phyloP scores from a whole-genome alignment of 2,888 invertebrate genomes.

The Diarsia dahlii region DNA sequence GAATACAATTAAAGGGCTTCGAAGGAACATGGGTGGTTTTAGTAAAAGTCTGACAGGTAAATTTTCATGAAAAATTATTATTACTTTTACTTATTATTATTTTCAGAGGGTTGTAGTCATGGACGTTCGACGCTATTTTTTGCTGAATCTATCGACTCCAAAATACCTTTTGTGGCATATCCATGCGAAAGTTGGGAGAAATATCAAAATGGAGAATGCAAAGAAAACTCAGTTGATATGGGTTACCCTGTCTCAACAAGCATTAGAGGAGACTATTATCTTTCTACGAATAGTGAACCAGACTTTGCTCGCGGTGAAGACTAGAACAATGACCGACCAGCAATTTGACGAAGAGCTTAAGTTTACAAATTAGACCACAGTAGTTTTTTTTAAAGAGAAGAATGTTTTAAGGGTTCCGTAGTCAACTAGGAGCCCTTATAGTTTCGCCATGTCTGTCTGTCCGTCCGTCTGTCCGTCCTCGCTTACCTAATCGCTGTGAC shows the following conservation, averaged over 20 bases:
- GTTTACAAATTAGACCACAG: background rate
- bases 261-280: constrained; percentile 90
- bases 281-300: constrained; percentile 90
- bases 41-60: no score
- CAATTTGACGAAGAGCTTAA: background rate
- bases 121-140: constrained; percentile 92
- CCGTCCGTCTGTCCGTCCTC: no score
- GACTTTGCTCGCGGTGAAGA: constrained; percentile 87
- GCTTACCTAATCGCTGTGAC: no score
- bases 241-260: constrained; percentile 86
- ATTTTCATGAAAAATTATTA: no score
- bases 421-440: no score
- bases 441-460: no score
- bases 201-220: constrained; percentile 85
- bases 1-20: no score
- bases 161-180: constrained; percentile 88
- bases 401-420: background rate
- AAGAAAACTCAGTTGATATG: constrained; percentile 83
- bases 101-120: constrained; percentile 93
- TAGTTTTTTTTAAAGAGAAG: background rate
- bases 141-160: constrained; percentile 91
- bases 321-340: background rate
- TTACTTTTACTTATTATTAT: background rate
- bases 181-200: constrained; percentile 90
- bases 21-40: no score